phyloP scores from a whole-genome alignment of 2,888 invertebrate species.

The Drosophila anomalata region DNA sequence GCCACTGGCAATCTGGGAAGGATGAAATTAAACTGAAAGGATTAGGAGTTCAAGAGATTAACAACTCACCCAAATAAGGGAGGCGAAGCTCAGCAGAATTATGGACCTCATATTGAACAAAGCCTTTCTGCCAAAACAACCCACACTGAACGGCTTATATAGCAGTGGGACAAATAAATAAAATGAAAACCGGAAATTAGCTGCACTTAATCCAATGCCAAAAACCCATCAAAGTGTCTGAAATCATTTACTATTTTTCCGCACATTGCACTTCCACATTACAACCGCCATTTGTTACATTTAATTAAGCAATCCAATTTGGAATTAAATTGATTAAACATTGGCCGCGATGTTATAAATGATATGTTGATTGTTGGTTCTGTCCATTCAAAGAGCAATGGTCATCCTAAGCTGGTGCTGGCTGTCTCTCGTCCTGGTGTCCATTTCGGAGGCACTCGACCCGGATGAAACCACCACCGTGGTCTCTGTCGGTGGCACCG shows the following conservation, averaged over 20 bases:
- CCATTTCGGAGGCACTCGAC: constrained; percentile 29
- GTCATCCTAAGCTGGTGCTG: constrained; percentile 7
- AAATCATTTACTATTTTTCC: constrained; percentile 21
- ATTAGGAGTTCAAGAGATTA: background rate
- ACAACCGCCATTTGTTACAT: constrained; percentile 37
- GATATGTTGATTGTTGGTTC: background rate
- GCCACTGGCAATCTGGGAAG: constrained; percentile 27
- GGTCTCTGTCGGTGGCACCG: background rate
- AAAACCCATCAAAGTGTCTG: constrained; percentile 13
- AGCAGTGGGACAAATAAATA: background rate
- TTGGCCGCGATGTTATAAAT: constrained; percentile 51
- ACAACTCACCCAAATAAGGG: constrained; percentile 55
- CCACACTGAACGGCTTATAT: constrained; percentile 13
- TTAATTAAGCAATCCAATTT: constrained; percentile 54
- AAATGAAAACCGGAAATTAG: constrained; percentile 25
- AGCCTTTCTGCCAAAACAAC: background rate
- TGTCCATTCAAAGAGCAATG: constrained; percentile 23
- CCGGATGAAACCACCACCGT: constrained; percentile 22
- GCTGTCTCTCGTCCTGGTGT: constrained; percentile 9
- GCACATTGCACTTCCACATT: constrained; percentile 42
- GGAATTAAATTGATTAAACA: constrained; percentile 13
- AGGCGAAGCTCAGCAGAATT: constrained; percentile 18
- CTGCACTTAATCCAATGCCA: constrained; percentile 15
- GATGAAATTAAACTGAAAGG: too few relatives aligned
- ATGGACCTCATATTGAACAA: constrained; percentile 29